Percentiles rank a stretch among this genome's conserved stretches.
These are phyloP conservation scores for Xestia rhomboidea DNA, from an alignment of 2,888 invertebrate species.

Conservation along the genomic window DNA sequence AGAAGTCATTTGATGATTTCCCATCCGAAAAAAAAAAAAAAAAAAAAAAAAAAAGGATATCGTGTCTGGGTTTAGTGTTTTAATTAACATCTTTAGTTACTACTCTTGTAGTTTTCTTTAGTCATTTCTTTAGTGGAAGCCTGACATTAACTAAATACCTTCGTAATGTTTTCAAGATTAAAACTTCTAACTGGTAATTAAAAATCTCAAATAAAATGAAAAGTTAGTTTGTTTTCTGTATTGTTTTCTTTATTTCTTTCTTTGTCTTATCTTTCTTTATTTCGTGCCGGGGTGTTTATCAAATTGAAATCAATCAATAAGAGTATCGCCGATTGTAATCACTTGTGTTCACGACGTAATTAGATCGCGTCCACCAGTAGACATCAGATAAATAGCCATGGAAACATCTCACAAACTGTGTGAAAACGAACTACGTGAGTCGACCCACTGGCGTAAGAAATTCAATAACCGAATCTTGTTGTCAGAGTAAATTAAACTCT, in stretches of 20 bases:
- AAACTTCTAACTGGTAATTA: background rate
- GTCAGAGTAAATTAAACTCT: slow-evolving; percentile 39
- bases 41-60: no score
- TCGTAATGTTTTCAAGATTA: background rate
- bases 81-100: slow-evolving; percentile 12
- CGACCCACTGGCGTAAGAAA: slow-evolving; percentile 37
- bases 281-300: background rate
- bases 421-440: slow-evolving; percentile 57
- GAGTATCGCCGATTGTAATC: slow-evolving; percentile 26
- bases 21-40: no score
- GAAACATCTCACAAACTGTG: slow-evolving; percentile 54
- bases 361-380: slow-evolving; percentile 26
- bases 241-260: background rate
- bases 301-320: background rate
- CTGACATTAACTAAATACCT: background rate
- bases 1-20: no score
- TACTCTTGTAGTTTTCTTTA: background rate
- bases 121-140: background rate
- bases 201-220: background rate
- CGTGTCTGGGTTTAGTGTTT: background rate
- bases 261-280: background rate
- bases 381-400: slow-evolving; percentile 43
- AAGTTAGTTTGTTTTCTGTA: background rate
- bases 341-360: slow-evolving; percentile 45
- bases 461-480: slow-evolving; percentile 41